Conservation (phyloP, 2,113 vertebrate genomes). For the human (Homo sapiens) region GRCh38 chr7:50227001-50227500, state of each 20-base stretch:
- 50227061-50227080: background rate
- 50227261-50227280: background rate
- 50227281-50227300: background rate
- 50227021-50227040: background rate
- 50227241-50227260: background rate
- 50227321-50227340: background rate
- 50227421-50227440: background rate
- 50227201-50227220: too few relatives aligned
- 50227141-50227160: too few relatives aligned
- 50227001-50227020: too few relatives aligned
- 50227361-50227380: background rate
- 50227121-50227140: too few relatives aligned
- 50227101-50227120: too few relatives aligned
- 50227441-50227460: background rate
- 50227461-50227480: background rate
- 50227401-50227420: background rate
- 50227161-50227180: background rate
- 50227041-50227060: background rate
- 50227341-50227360: background rate
- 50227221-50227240: background rate
- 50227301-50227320: background rate
- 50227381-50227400: background rate
- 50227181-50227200: background rate
- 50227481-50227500: background rate
- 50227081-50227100: too few relatives aligned